Conservation (phyloP, 2,888 invertebrate species). For the Hirudinaria manillensis region DNA sequence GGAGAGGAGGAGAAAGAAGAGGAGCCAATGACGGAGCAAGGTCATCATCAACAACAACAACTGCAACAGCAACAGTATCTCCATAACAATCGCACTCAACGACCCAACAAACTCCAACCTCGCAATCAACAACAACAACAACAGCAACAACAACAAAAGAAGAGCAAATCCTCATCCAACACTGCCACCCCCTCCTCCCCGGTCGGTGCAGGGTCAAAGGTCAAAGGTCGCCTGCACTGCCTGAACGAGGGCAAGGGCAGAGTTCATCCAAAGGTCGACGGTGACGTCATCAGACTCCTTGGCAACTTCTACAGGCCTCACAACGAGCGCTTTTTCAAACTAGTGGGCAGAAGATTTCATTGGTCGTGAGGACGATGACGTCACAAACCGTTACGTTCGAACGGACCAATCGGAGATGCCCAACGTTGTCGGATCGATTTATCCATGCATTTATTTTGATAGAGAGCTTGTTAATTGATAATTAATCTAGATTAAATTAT, state of each 20-base stretch:
- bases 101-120: background rate
- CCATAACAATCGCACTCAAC: background rate
- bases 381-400: no score
- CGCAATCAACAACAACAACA: no score
- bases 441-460: background rate
- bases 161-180: no score
- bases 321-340: slow-evolving; percentile 60
- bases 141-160: no score
- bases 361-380: slow-evolving; percentile 3
- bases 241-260: slow-evolving; percentile 78
- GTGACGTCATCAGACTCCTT: slow-evolving; percentile 57
- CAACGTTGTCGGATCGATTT: background rate
- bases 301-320: slow-evolving; percentile 46
- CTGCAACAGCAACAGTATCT: background rate
- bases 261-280: slow-evolving; percentile 81
- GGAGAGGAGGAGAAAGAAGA: background rate
- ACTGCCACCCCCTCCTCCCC: no score
- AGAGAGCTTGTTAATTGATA: background rate
- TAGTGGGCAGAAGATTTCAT: slow-evolving; percentile 49
- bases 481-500: background rate
- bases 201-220: no score
- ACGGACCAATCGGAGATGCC: background rate
- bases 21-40: no score
- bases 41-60: no score
- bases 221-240: slow-evolving; percentile 59